Percentiles rank a stretch among this genome's conserved stretches.
Conservation (phyloP, 2,113 vertebrate genomes). For the Hyaena hyaena region DNA sequence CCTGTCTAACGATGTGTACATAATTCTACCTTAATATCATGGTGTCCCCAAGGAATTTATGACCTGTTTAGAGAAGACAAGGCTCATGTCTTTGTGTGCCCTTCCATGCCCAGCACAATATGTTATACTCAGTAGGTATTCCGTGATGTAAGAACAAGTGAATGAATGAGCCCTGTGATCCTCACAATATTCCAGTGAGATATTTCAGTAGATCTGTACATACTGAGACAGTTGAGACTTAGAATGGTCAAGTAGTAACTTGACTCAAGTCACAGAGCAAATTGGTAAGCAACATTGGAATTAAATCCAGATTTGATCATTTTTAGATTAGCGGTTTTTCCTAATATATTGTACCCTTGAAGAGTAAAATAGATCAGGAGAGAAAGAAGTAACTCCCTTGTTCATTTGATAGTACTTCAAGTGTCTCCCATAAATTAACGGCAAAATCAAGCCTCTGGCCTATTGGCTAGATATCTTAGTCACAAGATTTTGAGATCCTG, state of each 20-base stretch:
- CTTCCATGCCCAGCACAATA: neutral
- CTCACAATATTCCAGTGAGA: neutral
- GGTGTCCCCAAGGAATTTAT: neutral
- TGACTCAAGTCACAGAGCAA: slow-evolving; percentile 9
- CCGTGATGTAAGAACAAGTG: neutral
- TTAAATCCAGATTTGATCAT: neutral
- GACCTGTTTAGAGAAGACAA: neutral
- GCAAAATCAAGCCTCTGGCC: neutral
- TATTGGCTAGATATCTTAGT: neutral
- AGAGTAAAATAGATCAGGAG: neutral
- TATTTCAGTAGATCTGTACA: neutral
- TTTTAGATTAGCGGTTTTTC: neutral
- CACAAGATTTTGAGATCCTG: neutral
- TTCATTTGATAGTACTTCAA: slow-evolving; percentile 5
- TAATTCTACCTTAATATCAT: neutral
- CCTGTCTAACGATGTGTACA: neutral
- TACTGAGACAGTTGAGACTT: neutral
- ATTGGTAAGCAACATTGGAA: neutral
- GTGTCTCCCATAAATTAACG: slow-evolving; percentile 17
- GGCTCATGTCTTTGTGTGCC: neutral
- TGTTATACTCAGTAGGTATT: neutral
- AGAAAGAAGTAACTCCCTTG: neutral
- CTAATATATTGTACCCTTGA: neutral
- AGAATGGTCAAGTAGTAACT: neutral
- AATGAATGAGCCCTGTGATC: neutral